phyloP scores from a whole-genome alignment of 2,797 vertebrate species.

The Catharus ustulatus region DNA sequence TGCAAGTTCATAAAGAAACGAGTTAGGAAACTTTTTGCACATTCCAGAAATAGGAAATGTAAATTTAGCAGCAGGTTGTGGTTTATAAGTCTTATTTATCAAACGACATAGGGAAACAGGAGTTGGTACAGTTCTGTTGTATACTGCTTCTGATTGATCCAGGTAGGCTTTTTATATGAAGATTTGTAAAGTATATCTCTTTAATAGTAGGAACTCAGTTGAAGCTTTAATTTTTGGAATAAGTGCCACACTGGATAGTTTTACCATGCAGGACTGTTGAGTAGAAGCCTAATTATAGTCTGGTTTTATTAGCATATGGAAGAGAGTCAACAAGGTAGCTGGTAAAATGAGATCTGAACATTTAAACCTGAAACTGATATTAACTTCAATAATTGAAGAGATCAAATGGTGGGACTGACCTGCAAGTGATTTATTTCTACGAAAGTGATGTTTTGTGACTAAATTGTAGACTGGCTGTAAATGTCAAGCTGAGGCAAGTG shows the following conservation, averaged over 20 bases:
- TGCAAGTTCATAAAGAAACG: background rate
- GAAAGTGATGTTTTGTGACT: background rate
- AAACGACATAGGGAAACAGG: background rate
- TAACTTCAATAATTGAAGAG: background rate
- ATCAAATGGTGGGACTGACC: background rate
- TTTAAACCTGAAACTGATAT: slow-evolving; percentile 1
- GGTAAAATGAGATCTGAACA: background rate
- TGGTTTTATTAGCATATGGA: background rate
- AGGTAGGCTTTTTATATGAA: slow-evolving; percentile 22
- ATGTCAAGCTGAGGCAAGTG: background rate
- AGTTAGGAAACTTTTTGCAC: slow-evolving; percentile 26
- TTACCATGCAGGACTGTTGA: background rate
- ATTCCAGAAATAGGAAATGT: background rate
- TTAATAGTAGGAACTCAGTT: background rate
- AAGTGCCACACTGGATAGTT: background rate
- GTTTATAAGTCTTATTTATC: slow-evolving; percentile 42
- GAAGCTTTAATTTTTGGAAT: background rate
- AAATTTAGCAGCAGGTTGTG: slow-evolving; percentile 29
- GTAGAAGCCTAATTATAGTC: background rate
- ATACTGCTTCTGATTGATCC: background rate
- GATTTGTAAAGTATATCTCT: slow-evolving; percentile 32
- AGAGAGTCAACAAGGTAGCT: background rate
- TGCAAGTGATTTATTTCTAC: background rate
- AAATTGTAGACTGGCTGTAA: background rate
- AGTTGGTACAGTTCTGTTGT: background rate